Base-by-base conservation (phyloP, 2,113 vertebrate species). In the Hydropotes inermis region DNA sequence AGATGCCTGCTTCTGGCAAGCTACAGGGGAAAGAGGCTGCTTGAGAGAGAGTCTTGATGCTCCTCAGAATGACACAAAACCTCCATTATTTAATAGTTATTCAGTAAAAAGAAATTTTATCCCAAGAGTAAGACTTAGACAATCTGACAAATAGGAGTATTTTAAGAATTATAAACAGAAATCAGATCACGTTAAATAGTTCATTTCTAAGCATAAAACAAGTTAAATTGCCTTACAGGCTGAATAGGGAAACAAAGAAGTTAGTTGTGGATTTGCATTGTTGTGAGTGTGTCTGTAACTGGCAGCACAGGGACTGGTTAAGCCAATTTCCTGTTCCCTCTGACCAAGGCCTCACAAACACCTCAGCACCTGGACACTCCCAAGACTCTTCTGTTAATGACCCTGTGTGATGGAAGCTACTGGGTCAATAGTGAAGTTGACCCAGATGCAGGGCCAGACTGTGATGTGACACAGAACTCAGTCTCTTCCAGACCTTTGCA, bases 141-240 rank as follows among this genome's bases (percentile, higher is more conserved):
- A 10, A 91, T 39, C 61, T 95, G 30, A 79, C 15, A 57, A 90
- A 60, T 39, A 30, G 23, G 82, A 94, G 39, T 45, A 94, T 91
- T 97, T 93, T 89, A 91, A 93, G 52, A 74, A 89, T 94, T 61
- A 84, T 83, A 83, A 94, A 89, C 52, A 97, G 81, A 97, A 84
- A 84, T 98, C 64, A 93, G 30, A 94, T 89, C 54, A 15, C 1
- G 13, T 83, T 60, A 93, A 94, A 82, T 8, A 92, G 30, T 89
- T 23, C 6, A 14, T 78, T 67, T 81, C 76, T 86, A 87, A 86
- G 39, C 36, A 13, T 45, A 91, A 45, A 16, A 61, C 61, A 81
- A 76, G 55, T 39, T 92, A 88, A 57, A 79, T 36, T 33, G 28
- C 57, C 79, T 78, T 21, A 50, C 0, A 0, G 33, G 58, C 87